Conservation (phyloP, 2,113 vertebrate species). For the Sakesphorus luctuosus region DNA sequence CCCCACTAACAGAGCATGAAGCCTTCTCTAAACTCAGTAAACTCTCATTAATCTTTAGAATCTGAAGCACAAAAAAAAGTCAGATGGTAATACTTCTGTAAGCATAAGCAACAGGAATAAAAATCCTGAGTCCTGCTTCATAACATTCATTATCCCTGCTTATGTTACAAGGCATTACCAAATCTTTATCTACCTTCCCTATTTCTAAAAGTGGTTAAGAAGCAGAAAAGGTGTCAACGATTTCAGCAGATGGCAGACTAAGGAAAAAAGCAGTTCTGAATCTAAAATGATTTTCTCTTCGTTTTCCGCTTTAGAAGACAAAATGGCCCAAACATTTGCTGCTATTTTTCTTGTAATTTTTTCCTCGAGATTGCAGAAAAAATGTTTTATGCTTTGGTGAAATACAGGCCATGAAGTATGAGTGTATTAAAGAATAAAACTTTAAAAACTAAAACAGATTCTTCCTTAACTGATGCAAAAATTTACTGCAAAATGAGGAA, state of each 20-base stretch:
- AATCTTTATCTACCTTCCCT: neutral
- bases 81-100: neutral
- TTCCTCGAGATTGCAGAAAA: neutral
- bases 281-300: neutral
- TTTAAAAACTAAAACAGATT: neutral
- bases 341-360: neutral
- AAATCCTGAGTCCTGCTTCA: neutral
- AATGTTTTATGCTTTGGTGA: neutral
- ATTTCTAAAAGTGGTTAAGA: neutral
- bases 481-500: neutral
- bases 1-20: neutral
- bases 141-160: neutral
- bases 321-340: neutral
- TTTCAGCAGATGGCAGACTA: neutral
- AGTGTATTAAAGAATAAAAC: neutral
- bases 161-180: neutral
- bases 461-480: neutral
- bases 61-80: neutral
- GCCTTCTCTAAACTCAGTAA: neutral
- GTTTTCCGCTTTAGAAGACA: neutral
- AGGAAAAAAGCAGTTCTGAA: neutral
- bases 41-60: neutral
- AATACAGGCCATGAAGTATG: neutral
- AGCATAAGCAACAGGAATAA: neutral
- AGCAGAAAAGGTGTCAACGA: neutral